Evolutionary conservation across 2,888 invertebrate genomes (phyloP), one percentile per base, ranked within the genome.

Genomic region (Automeris io): DNA sequence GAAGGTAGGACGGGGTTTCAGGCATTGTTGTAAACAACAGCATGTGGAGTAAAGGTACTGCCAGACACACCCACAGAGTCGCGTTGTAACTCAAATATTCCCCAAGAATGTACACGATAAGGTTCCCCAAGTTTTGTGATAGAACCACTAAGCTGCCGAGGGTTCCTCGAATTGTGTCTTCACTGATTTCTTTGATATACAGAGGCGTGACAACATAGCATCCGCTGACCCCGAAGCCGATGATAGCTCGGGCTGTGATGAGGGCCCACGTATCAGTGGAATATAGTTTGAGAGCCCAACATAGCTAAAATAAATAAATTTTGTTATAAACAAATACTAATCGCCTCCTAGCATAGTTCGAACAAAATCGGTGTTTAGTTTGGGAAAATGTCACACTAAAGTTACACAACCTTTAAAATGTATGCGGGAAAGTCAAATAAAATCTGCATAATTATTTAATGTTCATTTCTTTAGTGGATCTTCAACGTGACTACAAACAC

Each of bases 151-250:
- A 48, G 39, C 75, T 82, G 0, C 85, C 86, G 3, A 85, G 51
- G 0, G 71, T 79, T 0, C 86, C 86, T 36, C 86, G 55, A 33
- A 86, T 76, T 4, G 74, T 69, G 40, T 85, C 83, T 33, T 86
- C 83, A 47, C 85, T 82, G 37, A 82, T 85, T 42, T 86, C 86
- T 40, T 86, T 86, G 41, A 86, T 80, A 56, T 86, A 86, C 0
- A 86, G 49, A 0, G 86, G 86, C 0, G 83, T 82, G 36, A 86
- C 86, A 0, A 86, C 83, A 44, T 83, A 86, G 11, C 76, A 72
- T 0, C 86, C 85, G 19, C 77, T 75, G 0, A 81, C 79, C 0
- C 85, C 83, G 1, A 85, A 49, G 0, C 86, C 86, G 5, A 85
- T 61, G 5, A 83, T 70, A 0, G 75, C 82, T 6, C 86, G 60